These are phyloP conservation scores for Cyclophora punctaria DNA, from an alignment of 2,888 invertebrate species.

Conservation along the genomic window DNA sequence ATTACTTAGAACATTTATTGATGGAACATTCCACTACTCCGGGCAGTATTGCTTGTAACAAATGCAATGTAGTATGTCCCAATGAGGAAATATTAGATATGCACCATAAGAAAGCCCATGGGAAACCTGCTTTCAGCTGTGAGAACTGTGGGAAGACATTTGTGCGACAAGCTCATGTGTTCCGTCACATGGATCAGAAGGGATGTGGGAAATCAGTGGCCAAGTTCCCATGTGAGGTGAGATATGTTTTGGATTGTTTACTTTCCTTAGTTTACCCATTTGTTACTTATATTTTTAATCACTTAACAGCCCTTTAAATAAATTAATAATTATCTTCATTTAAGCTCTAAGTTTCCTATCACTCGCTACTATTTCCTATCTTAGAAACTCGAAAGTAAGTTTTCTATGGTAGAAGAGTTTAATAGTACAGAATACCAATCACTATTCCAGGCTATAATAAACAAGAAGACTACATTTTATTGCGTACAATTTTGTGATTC, in stretches of 20 bases:
- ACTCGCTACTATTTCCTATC: too few relatives aligned
- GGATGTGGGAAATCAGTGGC: constrained; percentile 74
- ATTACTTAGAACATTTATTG: constrained; percentile 78
- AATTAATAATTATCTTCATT: too few relatives aligned
- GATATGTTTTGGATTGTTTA: constrained; percentile 5
- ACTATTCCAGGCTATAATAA: not conserved
- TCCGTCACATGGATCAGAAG: constrained; percentile 80
- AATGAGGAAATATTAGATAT: constrained; percentile 76
- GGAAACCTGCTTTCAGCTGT: constrained; percentile 72
- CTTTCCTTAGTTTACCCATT: too few relatives aligned
- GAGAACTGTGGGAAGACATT: constrained; percentile 81
- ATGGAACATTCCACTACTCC: constrained; percentile 80
- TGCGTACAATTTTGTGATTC: not conserved
- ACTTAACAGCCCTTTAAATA: too few relatives aligned
- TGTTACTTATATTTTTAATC: too few relatives aligned
- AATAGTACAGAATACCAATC: not conserved
- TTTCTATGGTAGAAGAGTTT: constrained; percentile 11
- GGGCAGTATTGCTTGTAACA: constrained; percentile 76
- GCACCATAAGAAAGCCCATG: constrained; percentile 80
- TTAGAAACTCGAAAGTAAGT: not conserved
- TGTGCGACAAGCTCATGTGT: constrained; percentile 83
- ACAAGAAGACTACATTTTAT: not conserved
- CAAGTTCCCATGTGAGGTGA: constrained; percentile 52
- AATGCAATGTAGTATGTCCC: constrained; percentile 80
- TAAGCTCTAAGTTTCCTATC: too few relatives aligned